Conservation (phyloP, 2,797 vertebrate genomes). For the Labroides dimidiatus region DNA sequence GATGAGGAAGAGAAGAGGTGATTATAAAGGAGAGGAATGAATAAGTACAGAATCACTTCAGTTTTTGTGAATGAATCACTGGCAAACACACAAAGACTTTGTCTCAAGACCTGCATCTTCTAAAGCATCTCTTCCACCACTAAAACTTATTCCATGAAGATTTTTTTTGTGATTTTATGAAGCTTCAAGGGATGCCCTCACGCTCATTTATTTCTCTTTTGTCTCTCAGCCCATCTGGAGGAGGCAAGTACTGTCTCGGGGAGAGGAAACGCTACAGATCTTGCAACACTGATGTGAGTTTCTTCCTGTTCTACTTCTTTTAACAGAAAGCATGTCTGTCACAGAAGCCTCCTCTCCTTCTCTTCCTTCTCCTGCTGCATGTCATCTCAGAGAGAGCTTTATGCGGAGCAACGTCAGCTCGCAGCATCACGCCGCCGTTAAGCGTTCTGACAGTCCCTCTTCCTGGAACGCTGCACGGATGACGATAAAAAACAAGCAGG, state of each 20-base stretch:
- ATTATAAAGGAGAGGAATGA: no score
- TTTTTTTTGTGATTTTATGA: background rate
- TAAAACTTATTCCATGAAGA: background rate
- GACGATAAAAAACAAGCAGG: constrained; percentile 29
- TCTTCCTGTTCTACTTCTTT: constrained; percentile 14
- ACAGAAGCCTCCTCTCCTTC: constrained; percentile 5
- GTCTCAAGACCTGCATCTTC: constrained; percentile 24
- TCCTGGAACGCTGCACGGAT: constrained; percentile 32
- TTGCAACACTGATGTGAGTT: constrained; percentile 97
- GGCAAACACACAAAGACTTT: constrained; percentile 52
- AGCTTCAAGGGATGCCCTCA: background rate
- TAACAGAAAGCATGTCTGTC: no score
- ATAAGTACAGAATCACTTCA: no score
- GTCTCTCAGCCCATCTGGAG: constrained; percentile 94
- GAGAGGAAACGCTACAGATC: constrained; percentile 97
- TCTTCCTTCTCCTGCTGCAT: constrained; percentile 30
- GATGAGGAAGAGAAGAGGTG: no score
- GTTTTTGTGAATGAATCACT: constrained; percentile 52
- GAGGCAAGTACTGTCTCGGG: constrained; percentile 98
- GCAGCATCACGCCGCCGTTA: constrained; percentile 18
- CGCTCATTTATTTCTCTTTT: constrained; percentile 50
- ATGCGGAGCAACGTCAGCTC: constrained; percentile 28
- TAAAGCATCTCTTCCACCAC: background rate
- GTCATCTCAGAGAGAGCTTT: constrained; percentile 34
- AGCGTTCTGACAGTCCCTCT: constrained; percentile 49